A percentile compares a stretch with the other conserved stretches of the same genome.
These are phyloP conservation scores for Lycaena phlaeas DNA, from an alignment of 2,888 invertebrate species.

Conservation along the genomic window DNA sequence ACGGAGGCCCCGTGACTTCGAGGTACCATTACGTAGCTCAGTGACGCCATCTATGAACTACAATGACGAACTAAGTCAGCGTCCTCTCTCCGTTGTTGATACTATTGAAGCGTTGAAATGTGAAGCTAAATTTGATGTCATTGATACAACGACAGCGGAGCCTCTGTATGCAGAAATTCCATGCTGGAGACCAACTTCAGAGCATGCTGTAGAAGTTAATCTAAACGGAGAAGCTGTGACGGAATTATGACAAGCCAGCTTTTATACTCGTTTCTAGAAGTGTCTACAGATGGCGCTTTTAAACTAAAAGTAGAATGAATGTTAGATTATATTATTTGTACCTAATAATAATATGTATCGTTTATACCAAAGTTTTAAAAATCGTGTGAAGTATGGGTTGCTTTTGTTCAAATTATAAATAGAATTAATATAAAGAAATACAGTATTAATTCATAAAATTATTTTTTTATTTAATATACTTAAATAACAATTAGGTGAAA, in stretches of 20 bases:
- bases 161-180: conserved; percentile 81
- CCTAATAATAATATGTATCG: neutral
- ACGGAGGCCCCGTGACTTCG: conserved; percentile 50
- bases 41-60: conserved; percentile 46
- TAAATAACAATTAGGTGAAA: too few relatives aligned
- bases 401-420: neutral
- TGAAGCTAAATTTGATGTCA: conserved; percentile 53
- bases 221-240: conserved; percentile 64
- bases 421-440: neutral
- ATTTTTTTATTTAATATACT: too few relatives aligned
- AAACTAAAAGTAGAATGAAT: conserved; percentile 6
- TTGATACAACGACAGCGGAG: conserved; percentile 60
- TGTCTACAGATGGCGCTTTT: conserved; percentile 38
- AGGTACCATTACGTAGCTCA: conserved; percentile 34
- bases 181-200: conserved; percentile 62
- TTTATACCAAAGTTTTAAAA: conserved; percentile 17
- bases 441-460: neutral
- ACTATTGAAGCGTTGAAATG: conserved; percentile 59
- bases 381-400: conserved; percentile 1
- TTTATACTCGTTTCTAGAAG: neutral
- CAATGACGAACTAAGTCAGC: conserved; percentile 36
- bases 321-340: conserved; percentile 1
- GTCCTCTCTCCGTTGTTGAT: conserved; percentile 43
- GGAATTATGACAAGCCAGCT: conserved; percentile 50
- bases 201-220: conserved; percentile 58